Evolutionary conservation across 2,797 vertebrate species (phyloP).

Genomic region (Takifugu rubripes): DNA sequence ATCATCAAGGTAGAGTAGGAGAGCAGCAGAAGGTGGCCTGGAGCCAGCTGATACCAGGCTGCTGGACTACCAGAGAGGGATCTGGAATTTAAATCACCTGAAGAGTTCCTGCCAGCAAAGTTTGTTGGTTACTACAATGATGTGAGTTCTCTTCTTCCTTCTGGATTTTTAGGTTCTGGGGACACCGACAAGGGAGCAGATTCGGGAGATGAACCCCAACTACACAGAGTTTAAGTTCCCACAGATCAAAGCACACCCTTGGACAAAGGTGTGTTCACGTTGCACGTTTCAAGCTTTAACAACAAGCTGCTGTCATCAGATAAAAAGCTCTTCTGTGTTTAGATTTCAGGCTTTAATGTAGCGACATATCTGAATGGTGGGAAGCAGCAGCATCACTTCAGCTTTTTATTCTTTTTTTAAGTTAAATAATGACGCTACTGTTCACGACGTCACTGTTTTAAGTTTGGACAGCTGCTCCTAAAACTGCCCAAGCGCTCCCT

Average conservation of each 20-base stretch:
- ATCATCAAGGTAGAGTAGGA: conserved; percentile 85
- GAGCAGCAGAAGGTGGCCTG: conserved; percentile 1
- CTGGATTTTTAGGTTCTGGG: conserved; percentile 81
- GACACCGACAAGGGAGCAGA: conserved; percentile 93
- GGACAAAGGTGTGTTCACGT: conserved; percentile 82
- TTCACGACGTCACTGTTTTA: too few species aligned
- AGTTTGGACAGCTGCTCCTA: too few species aligned
- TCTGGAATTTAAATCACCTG: conserved; percentile 5
- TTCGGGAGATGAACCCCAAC: conserved; percentile 96
- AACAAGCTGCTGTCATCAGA: too few species aligned
- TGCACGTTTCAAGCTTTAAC: background rate
- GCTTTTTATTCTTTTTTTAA: too few species aligned
- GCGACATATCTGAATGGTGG: too few species aligned
- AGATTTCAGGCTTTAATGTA: too few species aligned
- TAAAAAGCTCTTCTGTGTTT: too few species aligned
- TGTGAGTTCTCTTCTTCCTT: background rate
- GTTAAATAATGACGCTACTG: too few species aligned
- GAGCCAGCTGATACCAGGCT: background rate
- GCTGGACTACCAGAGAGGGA: background rate
- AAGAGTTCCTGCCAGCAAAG: background rate
- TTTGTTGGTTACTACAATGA: background rate
- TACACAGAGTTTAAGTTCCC: conserved; percentile 97
- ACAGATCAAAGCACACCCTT: conserved; percentile 96
- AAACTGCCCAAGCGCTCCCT: too few species aligned
- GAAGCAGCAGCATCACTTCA: too few species aligned